phyloP scores from a whole-genome alignment of 2,888 invertebrate species.

The Microctonus aethiopoides region DNA sequence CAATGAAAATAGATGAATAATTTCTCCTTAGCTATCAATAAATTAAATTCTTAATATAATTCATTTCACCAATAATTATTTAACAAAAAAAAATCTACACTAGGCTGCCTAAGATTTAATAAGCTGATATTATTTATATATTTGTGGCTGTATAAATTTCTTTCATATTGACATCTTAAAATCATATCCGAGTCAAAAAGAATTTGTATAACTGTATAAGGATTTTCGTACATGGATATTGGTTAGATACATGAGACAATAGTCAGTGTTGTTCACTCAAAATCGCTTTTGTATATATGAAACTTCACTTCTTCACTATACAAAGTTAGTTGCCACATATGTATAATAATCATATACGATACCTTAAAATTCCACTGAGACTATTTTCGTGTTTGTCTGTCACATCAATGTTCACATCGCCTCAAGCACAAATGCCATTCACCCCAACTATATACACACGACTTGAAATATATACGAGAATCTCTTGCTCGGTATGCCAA shows the following conservation, averaged over 20 bases:
- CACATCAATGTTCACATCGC: constrained; percentile 61
- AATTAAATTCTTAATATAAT: too few species aligned
- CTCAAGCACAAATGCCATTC: constrained; percentile 53
- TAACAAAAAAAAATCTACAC: too few species aligned
- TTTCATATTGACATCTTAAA: too few species aligned
- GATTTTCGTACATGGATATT: too few species aligned
- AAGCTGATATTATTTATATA: too few species aligned
- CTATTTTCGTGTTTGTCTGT: constrained; percentile 59
- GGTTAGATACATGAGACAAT: neutral
- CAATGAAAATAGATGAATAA: constrained; percentile 6
- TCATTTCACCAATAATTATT: too few species aligned
- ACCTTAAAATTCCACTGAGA: constrained; percentile 56
- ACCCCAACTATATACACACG: constrained; percentile 42
- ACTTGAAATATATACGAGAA: neutral
- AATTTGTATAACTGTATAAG: neutral
- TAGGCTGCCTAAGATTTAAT: too few species aligned
- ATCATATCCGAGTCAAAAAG: too few species aligned
- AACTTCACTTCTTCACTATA: neutral
- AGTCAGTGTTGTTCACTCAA: neutral
- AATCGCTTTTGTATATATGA: neutral
- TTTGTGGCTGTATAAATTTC: too few species aligned
- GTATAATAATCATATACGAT: constrained; percentile 57
- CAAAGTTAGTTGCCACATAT: neutral
- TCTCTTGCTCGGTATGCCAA: neutral
- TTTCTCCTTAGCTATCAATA: too few species aligned